Percentiles rank a stretch among this genome's conserved stretches.
These are phyloP conservation scores for Ophion ventricosus DNA, from an alignment of 2,888 invertebrate species.

Conservation along the genomic window DNA sequence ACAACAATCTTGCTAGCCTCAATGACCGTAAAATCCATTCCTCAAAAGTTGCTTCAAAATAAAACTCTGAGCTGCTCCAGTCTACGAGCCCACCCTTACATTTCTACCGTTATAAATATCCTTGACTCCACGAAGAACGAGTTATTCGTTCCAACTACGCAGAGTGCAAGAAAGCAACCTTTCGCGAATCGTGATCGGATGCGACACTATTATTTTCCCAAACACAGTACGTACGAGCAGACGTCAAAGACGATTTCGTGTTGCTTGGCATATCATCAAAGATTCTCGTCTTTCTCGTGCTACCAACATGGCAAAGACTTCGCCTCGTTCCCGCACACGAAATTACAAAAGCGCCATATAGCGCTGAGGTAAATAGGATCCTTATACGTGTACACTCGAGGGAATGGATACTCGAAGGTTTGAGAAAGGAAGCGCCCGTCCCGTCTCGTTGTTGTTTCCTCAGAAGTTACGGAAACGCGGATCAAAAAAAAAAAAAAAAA, in stretches of 20 bases:
- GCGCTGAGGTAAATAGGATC: slow-evolving; percentile 45
- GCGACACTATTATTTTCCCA: background rate
- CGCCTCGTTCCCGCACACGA: slow-evolving; percentile 7
- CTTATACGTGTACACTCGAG: slow-evolving; percentile 40
- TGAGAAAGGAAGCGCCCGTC: slow-evolving; percentile 54
- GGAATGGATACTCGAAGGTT: slow-evolving; percentile 48
- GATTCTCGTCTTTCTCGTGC: slow-evolving; percentile 12
- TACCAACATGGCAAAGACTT: slow-evolving; percentile 25
- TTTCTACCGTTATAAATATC: background rate
- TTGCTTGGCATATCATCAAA: slow-evolving; percentile 39
- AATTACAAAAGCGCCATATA: slow-evolving; percentile 37
- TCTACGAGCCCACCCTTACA: no score
- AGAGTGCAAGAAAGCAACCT: background rate
- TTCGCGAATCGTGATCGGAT: background rate
- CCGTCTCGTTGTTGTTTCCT: slow-evolving; percentile 72
- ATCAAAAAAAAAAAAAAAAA: slow-evolving; percentile 31
- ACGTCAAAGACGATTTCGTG: slow-evolving; percentile 8
- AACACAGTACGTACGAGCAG: background rate
- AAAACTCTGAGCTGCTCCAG: no score
- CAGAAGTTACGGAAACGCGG: slow-evolving; percentile 67
- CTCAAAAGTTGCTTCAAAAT: no score
- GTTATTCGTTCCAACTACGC: background rate
- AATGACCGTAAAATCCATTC: no score
- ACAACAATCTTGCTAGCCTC: no score
- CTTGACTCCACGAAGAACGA: background rate